A percentile compares a stretch with the other conserved stretches of the same genome.
These are phyloP conservation scores for Xestia ashworthii DNA, from an alignment of 2,888 invertebrate genomes.

Conservation along the genomic window DNA sequence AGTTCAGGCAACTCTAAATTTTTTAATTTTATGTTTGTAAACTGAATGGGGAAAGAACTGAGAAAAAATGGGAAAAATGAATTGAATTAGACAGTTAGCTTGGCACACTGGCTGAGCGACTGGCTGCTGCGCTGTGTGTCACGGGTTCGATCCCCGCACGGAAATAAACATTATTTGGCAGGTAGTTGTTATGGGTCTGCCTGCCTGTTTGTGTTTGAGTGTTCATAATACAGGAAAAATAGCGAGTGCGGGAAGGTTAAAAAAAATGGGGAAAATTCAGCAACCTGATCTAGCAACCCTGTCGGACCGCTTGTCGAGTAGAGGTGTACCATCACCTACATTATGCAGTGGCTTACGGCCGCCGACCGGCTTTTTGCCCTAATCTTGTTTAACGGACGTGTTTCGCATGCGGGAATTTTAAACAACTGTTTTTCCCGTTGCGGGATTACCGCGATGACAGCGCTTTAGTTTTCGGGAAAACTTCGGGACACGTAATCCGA, in stretches of 20 bases:
- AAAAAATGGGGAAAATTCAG: not conserved
- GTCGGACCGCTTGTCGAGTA: slow-evolving; percentile 59
- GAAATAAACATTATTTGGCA: no score
- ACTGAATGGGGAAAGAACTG: not conserved
- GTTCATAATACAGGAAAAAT: no score
- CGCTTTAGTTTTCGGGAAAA: slow-evolving; percentile 54
- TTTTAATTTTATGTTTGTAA: not conserved
- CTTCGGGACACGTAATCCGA: slow-evolving; percentile 46
- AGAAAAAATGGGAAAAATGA: not conserved
- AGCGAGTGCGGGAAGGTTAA: not conserved
- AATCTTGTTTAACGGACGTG: slow-evolving; percentile 78
- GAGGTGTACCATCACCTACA: slow-evolving; percentile 68
- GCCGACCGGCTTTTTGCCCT: slow-evolving; percentile 72
- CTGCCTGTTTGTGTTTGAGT: no score
- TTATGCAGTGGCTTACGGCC: slow-evolving; percentile 77
- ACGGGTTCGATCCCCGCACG: no score
- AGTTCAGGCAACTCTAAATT: no score
- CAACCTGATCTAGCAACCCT: not conserved
- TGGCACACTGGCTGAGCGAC: no score
- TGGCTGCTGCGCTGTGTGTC: no score
- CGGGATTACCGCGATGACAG: slow-evolving; percentile 68
- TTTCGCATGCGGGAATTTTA: slow-evolving; percentile 73
- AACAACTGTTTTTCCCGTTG: slow-evolving; percentile 70
- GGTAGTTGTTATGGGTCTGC: no score
- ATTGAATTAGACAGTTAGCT: not conserved